Base-by-base conservation (phyloP, 2,797 vertebrate genomes). In the Euthynnus affinis region DNA sequence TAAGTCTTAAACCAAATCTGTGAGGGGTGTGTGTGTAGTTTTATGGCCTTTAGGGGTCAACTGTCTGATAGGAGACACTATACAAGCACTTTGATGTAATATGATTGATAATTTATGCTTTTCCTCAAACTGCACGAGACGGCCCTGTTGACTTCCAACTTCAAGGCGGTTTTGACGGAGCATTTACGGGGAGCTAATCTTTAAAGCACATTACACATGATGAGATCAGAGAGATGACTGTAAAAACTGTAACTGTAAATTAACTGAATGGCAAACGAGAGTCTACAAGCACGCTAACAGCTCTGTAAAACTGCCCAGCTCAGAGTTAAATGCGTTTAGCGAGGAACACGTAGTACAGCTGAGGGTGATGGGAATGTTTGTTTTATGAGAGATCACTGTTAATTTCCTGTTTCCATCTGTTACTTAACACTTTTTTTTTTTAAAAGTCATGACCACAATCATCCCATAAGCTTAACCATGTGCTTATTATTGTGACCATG, bases 111-210 rank as follows among this genome's bases (percentile, higher is more conserved):
- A 69, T 80, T 32, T 27, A 63, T 40, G 57, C 29, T 61, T 61
- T 34, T 42, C 29, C 29, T 65, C 46, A 53, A 34, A 64, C 32
- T 40, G 13, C 49, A 42, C 3, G 6, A 13, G 22, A 22, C 4
- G 29, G 18, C 20, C 14, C 9, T 5, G 23, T 52, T 52, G 68
- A 71, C 49, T 32, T 20, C 37, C 18, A 52, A 17, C 46, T 59
- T 74, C 64, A 74, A 74, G 61, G 32, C 42, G 20, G 3, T 29
- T 46, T 46, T 29, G 64, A 49, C 32, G n/a, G 40, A 71, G 52
- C 34, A 53, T 46, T 27, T 57, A 22, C 3, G 3, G 51, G 32
- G 55, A 18, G 59, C 37, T 63, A 37, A 51, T 75, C 46, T 58
- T 61, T 71, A 66, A 52, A 58, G 60, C 59, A 27, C 13, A 37